A percentile compares a stretch with the other conserved stretches of the same genome.
These are phyloP conservation scores for Heteractis magnifica DNA, from an alignment of 92 coral and sea anemone genomes.

Conservation along the genomic window DNA sequence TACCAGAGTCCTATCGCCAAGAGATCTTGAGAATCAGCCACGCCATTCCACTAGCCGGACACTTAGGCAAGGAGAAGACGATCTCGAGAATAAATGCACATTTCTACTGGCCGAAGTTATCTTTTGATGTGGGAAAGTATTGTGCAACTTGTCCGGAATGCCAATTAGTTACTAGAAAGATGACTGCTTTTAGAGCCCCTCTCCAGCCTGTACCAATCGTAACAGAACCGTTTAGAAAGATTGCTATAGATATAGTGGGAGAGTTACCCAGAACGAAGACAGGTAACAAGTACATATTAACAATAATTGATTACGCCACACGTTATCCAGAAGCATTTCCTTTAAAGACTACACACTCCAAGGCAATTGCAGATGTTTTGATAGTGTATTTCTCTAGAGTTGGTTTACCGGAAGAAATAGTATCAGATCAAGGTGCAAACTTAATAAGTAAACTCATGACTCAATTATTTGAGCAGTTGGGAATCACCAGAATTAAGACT, in stretches of 20 bases:
- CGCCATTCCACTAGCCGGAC: constrained; percentile 53
- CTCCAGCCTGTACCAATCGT: constrained; percentile 40
- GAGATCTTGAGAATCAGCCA: constrained; percentile 49
- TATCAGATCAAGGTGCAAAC: constrained; percentile 53
- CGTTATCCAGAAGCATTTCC: constrained; percentile 63
- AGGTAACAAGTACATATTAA: constrained; percentile 47
- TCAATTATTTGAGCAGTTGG: constrained; percentile 25
- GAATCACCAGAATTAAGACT: constrained; percentile 32
- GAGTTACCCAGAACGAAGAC: constrained; percentile 49
- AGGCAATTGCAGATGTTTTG: constrained; percentile 52
- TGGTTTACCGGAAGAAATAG: constrained; percentile 47
- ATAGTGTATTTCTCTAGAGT: constrained; percentile 31
- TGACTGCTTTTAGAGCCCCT: constrained; percentile 38
- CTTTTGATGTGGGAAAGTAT: constrained; percentile 42
- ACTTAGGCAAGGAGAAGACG: constrained; percentile 48
- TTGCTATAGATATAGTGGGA: constrained; percentile 58
- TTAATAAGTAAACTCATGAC: constrained; percentile 37
- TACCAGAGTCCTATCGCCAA: constrained; percentile 40
- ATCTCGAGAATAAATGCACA: constrained; percentile 36
- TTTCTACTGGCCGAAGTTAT: constrained; percentile 49
- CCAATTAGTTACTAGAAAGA: constrained; percentile 54
- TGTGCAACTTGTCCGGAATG: constrained; percentile 54
- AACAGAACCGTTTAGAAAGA: constrained; percentile 49
- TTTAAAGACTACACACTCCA: constrained; percentile 27
- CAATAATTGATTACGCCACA: constrained; percentile 52